Base-by-base conservation (phyloP, 2,113 vertebrate species). In the Indicator indicator region DNA sequence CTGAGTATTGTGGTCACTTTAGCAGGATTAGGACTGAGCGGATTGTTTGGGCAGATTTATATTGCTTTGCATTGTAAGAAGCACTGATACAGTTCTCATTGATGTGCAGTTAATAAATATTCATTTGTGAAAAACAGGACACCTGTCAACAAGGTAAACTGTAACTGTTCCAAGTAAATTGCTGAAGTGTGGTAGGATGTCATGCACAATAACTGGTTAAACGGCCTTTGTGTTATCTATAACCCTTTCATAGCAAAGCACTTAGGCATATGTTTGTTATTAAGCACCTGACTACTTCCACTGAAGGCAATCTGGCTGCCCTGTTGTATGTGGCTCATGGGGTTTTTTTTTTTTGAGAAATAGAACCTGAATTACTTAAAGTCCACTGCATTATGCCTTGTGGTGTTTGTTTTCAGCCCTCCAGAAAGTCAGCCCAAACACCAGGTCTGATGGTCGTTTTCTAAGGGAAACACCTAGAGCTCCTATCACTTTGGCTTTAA, bases 61-160 rank as follows among this genome's bases (percentile, higher is more conserved):
- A 52, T 75, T 83, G 75, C 82, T 78, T 24, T 86, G 91, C 72
- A 54, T 62, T 89, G 60, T 62, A 68, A 70, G 91, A 28, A 72
- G 83, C 6, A 88, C 73, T 65, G 83, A 95, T 93, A 80, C 73
- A 88, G 79, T 86, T 81, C 87, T 89, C 44, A 71, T n/a, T 26
- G 72, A 50, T 64, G 63, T 24, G 33, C 0, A 0, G 58, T 7
- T 48, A 71, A 91, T 91, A 93, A 81, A 77, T 92, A 95, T 74
- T 80, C 71, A 83, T 83, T 70, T 69, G 54, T 81, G 50, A 86
- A 90, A 83, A 27, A 79, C 42, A 79, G 40, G 81, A 54, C 79
- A 96, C 89, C 93, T 94, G 82, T 95, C 91, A 85, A 89, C 87
- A 89, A 96, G 85, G 91, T 94, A 89, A 92, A 91, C 84, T 74